Conservation (phyloP, 2,113 vertebrate species). For the Notechis scutatus region DNA sequence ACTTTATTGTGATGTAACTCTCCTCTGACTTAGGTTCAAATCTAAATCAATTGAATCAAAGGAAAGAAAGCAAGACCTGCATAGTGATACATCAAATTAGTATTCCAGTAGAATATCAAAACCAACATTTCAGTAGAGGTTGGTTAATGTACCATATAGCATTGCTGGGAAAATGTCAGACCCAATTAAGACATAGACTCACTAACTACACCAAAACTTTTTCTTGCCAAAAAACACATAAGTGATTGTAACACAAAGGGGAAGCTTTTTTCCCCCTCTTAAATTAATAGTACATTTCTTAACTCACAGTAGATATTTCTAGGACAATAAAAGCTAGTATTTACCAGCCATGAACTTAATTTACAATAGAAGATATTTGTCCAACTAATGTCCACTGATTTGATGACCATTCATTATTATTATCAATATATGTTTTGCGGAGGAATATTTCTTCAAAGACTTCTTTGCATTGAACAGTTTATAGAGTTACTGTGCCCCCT, state of each 20-base stretch:
- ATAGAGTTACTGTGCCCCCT: slow-evolving; percentile 12
- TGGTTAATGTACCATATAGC: slow-evolving; percentile 2
- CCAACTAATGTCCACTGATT: not conserved
- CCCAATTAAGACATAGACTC: slow-evolving; percentile 21
- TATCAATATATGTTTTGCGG: rapidly evolving
- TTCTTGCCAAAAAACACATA: not conserved
- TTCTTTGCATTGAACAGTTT: not conserved
- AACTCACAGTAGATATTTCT: not conserved
- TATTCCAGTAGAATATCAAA: not conserved
- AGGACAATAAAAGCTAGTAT: not conserved
- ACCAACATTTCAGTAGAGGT: slow-evolving; percentile 12
- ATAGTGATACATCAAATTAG: not conserved
- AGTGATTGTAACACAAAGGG: not conserved
- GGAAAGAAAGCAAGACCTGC: not conserved
- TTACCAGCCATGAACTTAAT: not conserved
- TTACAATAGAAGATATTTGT: not conserved
- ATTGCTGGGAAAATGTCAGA: slow-evolving; percentile 31
- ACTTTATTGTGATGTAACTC: not conserved
- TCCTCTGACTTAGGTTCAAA: not conserved
- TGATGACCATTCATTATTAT: slow-evolving; percentile 16
- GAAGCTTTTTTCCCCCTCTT: not conserved
- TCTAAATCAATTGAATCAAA: slow-evolving; percentile 1
- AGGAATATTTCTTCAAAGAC: not conserved
- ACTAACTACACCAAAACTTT: not conserved
- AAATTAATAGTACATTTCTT: not conserved